phyloP scores from a whole-genome alignment of 1,140 invertebrate species.

The Hypothenemus hampei region DNA sequence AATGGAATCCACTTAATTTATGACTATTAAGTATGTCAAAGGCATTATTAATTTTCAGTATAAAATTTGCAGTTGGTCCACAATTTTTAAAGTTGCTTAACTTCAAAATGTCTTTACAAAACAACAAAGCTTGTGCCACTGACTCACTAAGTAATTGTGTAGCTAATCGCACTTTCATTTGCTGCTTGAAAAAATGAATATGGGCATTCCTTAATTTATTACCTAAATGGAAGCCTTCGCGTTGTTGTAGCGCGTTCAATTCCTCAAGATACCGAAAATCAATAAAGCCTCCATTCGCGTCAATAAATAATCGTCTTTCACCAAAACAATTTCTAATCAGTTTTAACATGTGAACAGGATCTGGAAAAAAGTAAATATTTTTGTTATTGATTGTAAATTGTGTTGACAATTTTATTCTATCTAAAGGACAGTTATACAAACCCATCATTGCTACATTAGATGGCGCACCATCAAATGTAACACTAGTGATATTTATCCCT shows the following conservation, averaged over 20 bases:
- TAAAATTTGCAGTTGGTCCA: not conserved
- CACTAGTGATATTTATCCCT: not conserved
- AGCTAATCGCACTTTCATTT: slow-evolving; percentile 15
- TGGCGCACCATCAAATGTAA: slow-evolving; percentile 6
- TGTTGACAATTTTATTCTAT: not conserved
- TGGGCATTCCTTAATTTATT: slow-evolving; percentile 7
- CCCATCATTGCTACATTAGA: not conserved
- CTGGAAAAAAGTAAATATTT: not conserved
- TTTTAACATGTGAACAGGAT: not conserved
- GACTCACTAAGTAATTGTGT: slow-evolving; percentile 1
- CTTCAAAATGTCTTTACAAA: no score
- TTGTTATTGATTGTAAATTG: not conserved
- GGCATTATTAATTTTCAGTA: slow-evolving; percentile 11
- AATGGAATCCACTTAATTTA: no score
- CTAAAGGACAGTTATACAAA: not conserved
- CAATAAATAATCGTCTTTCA: not conserved
- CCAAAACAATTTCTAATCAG: not conserved
- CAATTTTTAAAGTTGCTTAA: slow-evolving; percentile 1
- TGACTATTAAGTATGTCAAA: slow-evolving; percentile 17
- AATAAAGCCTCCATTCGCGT: slow-evolving; percentile 7
- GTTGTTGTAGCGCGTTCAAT: slow-evolving; percentile 3
- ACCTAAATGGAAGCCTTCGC: slow-evolving; percentile 2
- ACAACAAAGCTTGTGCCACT: no score
- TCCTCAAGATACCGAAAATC: slow-evolving; percentile 3
- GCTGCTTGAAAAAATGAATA: slow-evolving; percentile 11